phyloP scores from a whole-genome alignment of 2,113 vertebrate species.

The Oenanthe melanoleuca region DNA sequence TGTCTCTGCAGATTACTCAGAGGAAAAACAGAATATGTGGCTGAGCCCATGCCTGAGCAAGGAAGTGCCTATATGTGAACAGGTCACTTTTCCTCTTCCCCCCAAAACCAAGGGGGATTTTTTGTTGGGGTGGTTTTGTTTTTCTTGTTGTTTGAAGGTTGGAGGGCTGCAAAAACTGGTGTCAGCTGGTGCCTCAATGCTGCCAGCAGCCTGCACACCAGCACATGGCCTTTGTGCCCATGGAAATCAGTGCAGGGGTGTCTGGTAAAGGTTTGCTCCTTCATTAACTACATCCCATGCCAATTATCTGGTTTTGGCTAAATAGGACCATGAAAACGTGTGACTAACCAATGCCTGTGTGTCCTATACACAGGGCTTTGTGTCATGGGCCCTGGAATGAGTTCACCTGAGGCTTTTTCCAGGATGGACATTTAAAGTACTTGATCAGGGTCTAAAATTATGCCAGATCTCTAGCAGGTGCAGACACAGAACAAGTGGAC shows the following conservation, averaged over 20 bases:
- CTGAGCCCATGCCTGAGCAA: neutral
- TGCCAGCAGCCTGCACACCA: neutral
- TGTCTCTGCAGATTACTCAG: neutral
- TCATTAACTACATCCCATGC: neutral
- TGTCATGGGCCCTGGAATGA: neutral
- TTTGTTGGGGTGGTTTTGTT: too few relatives aligned
- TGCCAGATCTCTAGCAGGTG: neutral
- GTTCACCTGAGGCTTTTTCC: neutral
- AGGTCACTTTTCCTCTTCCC: neutral
- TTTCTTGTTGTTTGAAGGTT: neutral
- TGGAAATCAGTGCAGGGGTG: neutral
- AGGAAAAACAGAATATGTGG: neutral
- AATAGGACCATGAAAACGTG: neutral
- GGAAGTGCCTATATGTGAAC: neutral
- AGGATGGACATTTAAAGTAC: neutral
- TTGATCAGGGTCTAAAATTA: neutral
- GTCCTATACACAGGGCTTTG: neutral
- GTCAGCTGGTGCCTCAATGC: neutral
- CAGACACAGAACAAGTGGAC: neutral
- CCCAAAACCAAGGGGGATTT: fast-evolving
- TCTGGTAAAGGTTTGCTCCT: neutral
- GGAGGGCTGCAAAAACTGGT: neutral
- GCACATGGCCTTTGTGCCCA: neutral
- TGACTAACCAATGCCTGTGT: neutral
- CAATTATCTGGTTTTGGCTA: neutral